Conservation (phyloP, 2,113 vertebrate genomes). For the Peromyscus polionotus region DNA sequence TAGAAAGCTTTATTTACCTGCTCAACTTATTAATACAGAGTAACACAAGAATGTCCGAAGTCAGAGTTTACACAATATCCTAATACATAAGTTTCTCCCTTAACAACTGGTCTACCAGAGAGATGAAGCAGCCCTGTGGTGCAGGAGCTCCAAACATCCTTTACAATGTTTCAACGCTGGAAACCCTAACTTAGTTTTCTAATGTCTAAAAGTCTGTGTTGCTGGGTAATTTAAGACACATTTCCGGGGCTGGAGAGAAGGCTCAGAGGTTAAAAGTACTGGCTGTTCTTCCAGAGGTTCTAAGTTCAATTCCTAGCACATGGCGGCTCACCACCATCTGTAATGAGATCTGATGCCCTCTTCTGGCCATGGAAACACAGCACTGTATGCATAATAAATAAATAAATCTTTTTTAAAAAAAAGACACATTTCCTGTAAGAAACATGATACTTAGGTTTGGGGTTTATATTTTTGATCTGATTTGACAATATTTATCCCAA, state of each 20-base stretch:
- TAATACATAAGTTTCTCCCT: not conserved
- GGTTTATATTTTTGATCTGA: not conserved
- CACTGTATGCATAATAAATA: no score
- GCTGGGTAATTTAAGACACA: not conserved
- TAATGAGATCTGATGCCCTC: no score
- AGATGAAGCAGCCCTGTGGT: not conserved
- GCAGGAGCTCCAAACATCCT: not conserved
- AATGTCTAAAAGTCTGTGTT: not conserved
- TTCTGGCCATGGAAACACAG: no score
- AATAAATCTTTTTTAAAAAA: no score
- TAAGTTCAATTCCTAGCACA: no score
- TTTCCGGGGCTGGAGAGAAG: not conserved
- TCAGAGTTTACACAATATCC: not conserved
- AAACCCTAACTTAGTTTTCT: not conserved
- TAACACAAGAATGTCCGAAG: not conserved
- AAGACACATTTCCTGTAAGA: not conserved
- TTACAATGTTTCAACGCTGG: not conserved
- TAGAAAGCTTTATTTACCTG: not conserved
- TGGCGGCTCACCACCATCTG: no score
- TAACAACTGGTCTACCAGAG: not conserved
- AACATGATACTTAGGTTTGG: not conserved
- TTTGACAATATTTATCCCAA: constrained; percentile 19
- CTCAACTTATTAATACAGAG: not conserved
- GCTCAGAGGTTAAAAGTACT: no score
- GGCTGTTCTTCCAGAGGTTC: no score